These are phyloP conservation scores for Trachelus iudaicus DNA, from an alignment of 2,888 invertebrate species.

Conservation along the genomic window DNA sequence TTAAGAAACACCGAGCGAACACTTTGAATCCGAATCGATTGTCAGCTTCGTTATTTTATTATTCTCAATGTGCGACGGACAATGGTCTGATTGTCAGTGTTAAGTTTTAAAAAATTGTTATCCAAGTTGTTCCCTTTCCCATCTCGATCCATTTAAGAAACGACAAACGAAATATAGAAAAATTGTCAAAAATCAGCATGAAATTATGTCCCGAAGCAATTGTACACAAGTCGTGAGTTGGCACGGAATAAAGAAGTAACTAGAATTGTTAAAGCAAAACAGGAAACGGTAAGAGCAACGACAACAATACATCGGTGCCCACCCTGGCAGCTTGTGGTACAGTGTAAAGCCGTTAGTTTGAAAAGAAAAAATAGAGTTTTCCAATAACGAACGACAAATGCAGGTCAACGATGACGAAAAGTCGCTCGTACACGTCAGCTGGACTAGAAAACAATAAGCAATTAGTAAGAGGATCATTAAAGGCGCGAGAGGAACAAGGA, in stretches of 20 bases:
- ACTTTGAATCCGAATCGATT: neutral
- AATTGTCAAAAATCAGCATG: neutral
- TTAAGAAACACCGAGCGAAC: neutral
- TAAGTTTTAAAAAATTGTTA: neutral
- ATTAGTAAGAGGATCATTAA: conserved; percentile 31
- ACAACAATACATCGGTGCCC: neutral
- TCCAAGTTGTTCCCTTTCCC: neutral
- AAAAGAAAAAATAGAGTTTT: neutral
- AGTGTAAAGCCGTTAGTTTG: neutral
- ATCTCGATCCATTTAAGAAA: neutral
- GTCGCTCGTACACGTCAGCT: neutral
- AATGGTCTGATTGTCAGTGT: neutral
- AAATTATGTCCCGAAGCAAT: conserved; percentile 14
- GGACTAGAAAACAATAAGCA: conserved; percentile 29
- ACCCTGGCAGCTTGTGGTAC: neutral
- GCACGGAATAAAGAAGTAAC: conserved; percentile 29
- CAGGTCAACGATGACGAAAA: neutral
- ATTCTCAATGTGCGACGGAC: neutral
- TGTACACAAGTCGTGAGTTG: conserved; percentile 32
- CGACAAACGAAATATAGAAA: neutral
- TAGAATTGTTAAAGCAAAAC: conserved; percentile 24
- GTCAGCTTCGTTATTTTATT: neutral
- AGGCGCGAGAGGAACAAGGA: neutral
- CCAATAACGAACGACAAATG: neutral
- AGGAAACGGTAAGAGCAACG: neutral